A percentile compares a stretch with the other conserved stretches of the same genome.
These are phyloP conservation scores for Enteromius thamalakanensis DNA, from an alignment of 2,797 vertebrate species.

Conservation along the genomic window DNA sequence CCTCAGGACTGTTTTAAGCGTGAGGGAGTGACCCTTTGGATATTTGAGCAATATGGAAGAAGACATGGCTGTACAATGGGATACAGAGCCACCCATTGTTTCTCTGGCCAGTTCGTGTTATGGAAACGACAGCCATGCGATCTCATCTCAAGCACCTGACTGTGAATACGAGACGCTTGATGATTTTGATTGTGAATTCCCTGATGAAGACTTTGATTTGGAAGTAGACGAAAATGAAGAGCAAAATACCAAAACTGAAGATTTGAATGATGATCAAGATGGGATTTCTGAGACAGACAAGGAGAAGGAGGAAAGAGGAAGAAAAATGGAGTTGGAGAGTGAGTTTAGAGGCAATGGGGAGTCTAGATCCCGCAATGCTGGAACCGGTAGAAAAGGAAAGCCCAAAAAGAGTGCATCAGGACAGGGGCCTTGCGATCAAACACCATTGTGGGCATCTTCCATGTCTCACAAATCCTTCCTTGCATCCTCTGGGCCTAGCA, in stretches of 20 bases:
- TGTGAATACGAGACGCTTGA: slow-evolving; percentile 55
- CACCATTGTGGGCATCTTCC: slow-evolving; percentile 47
- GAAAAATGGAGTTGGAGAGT: slow-evolving; percentile 61
- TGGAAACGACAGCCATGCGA: slow-evolving; percentile 51
- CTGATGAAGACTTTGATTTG: slow-evolving; percentile 59
- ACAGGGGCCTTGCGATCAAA: slow-evolving; percentile 49
- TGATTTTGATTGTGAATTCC: slow-evolving; percentile 63
- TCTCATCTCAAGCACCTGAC: slow-evolving; percentile 31
- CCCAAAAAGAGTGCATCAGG: slow-evolving; percentile 64
- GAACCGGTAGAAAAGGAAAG: slow-evolving; percentile 69
- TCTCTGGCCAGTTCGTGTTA: slow-evolving; percentile 53
- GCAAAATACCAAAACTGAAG: slow-evolving; percentile 54
- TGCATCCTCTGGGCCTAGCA: slow-evolving; percentile 69
- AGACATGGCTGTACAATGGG: slow-evolving; percentile 67
- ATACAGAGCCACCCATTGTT: slow-evolving; percentile 22
- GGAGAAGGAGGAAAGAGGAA: slow-evolving; percentile 36
- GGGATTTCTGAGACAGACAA: slow-evolving; percentile 35
- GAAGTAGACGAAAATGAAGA: slow-evolving; percentile 63
- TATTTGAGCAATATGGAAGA: slow-evolving; percentile 66
- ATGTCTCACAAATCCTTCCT: slow-evolving; percentile 71
- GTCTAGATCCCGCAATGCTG: slow-evolving; percentile 69
- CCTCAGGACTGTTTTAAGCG: slow-evolving; percentile 58
- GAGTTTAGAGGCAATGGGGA: slow-evolving; percentile 72
- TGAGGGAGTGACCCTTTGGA: slow-evolving; percentile 63
- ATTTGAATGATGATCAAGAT: slow-evolving; percentile 61